Base-by-base conservation (phyloP, 2,797 vertebrate species). In the Acrossocheilus fasciatus region DNA sequence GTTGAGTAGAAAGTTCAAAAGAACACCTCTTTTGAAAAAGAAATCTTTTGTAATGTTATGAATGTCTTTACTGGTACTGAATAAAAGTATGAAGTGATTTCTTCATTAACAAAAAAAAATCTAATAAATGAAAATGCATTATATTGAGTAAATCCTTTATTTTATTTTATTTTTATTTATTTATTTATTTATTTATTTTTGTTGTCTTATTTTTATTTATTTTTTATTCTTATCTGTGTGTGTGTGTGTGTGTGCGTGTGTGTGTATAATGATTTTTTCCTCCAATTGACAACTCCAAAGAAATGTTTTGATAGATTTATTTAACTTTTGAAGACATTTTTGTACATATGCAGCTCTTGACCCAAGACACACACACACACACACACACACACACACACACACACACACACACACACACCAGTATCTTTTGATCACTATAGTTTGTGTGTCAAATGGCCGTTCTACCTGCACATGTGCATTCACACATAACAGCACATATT, bases 401-500 rank as follows among this genome's bases (percentile, higher is more conserved):
- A n/a, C n/a, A n/a, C n/a, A 34, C 64, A 59, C 57, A 54, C 57
- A n/a, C 20, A 23, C 57, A 64, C 23, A 30, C 59, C n/a, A 66
- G 30, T 18, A 36, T 36, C 15, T 68, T 68, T 36, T 36, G 15
- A 36, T 36, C 66, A 20, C 34, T 36, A 66, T 66, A 68, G 34
- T 36, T 68, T 39, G 30, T 68, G 64, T 69, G 66, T 39, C 66
- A 69, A 39, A 39, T 39, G 66, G 8, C 34, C 8, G 10, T 36
- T 69, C 36, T 68, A 68, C 26, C 26, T 34, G 43, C 18, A 81
- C 26, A 34, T 59, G 34, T 62, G 50, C 86, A 75, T 83, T 80
- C 70, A 81, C 57, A 80, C 39, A 72, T 84, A 74, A 62, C 5
- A 23, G 45, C 64, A 73, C 54, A 81, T 81, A 69, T 66, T 79